Evolutionary conservation across 2,797 vertebrate genomes (phyloP).

Genomic region (Momotus momota): DNA sequence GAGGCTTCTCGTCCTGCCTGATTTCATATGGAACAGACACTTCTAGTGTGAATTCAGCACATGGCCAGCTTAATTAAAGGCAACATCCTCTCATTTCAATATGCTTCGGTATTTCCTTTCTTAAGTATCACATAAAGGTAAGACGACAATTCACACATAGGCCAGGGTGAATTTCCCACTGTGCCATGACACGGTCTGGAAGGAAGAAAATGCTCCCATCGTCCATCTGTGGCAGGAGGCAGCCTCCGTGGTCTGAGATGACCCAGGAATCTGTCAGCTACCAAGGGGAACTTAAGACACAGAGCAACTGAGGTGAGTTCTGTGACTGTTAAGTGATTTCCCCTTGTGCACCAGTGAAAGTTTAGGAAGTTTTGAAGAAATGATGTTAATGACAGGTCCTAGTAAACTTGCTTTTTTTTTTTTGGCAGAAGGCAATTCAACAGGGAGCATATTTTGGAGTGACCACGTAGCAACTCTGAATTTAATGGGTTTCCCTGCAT

Average conservation of each 20-base stretch:
- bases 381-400: accelerated
- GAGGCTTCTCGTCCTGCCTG: neutral
- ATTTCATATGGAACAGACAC: neutral
- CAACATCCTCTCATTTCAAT: neutral
- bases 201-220: accelerated
- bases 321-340: neutral
- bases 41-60: neutral
- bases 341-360: neutral
- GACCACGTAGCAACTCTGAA: neutral
- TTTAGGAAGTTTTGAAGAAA: neutral
- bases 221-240: neutral
- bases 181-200: accelerated
- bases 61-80: neutral
- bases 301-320: neutral
- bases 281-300: accelerated
- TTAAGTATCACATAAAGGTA: neutral
- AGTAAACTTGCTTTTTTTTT: neutral
- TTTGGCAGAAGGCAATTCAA: neutral
- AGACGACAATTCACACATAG: neutral
- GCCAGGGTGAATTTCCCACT: accelerated
- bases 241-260: neutral
- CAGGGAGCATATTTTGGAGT: accelerated
- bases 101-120: neutral
- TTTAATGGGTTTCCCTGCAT: neutral
- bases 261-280: neutral